Percentiles rank a stretch among this genome's conserved stretches.
phyloP scores from a whole-genome alignment of 2,888 invertebrate genomes.

The Junonia oenone region DNA sequence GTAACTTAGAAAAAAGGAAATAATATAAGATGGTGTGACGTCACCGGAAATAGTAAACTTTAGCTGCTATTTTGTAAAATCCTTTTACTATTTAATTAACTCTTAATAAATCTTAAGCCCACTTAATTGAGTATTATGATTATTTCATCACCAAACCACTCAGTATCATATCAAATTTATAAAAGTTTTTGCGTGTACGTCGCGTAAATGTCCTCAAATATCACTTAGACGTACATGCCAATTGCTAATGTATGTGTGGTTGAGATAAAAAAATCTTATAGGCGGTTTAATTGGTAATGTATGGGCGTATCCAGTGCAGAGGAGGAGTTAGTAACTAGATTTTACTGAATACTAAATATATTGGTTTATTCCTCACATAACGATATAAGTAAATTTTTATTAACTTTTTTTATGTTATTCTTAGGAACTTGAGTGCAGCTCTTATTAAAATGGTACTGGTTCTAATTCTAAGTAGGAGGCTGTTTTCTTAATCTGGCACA shows the following conservation, averaged over 20 bases:
- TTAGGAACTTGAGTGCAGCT: not conserved
- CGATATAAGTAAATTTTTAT: not conserved
- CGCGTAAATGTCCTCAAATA: not conserved
- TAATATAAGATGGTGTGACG: not conserved
- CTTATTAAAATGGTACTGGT: not conserved
- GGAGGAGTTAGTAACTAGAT: not conserved
- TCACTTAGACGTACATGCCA: not conserved
- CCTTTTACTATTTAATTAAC: not conserved
- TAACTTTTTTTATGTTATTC: not conserved
- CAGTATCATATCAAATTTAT: not conserved
- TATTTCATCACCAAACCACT: not conserved
- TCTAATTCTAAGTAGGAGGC: no score
- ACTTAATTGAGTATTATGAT: not conserved
- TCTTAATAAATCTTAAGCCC: not conserved
- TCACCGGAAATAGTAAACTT: not conserved
- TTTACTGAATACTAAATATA: not conserved
- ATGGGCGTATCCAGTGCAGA: not conserved
- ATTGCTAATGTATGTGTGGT: not conserved
- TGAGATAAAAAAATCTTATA: not conserved
- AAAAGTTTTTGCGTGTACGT: not conserved
- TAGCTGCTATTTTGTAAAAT: not conserved
- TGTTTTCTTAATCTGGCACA: no score
- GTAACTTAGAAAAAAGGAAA: not conserved
- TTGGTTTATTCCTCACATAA: not conserved
- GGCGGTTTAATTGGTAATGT: not conserved